Evolutionary conservation across 2,113 vertebrate species (phyloP).

Genomic region (Pygoscelis antarcticus): DNA sequence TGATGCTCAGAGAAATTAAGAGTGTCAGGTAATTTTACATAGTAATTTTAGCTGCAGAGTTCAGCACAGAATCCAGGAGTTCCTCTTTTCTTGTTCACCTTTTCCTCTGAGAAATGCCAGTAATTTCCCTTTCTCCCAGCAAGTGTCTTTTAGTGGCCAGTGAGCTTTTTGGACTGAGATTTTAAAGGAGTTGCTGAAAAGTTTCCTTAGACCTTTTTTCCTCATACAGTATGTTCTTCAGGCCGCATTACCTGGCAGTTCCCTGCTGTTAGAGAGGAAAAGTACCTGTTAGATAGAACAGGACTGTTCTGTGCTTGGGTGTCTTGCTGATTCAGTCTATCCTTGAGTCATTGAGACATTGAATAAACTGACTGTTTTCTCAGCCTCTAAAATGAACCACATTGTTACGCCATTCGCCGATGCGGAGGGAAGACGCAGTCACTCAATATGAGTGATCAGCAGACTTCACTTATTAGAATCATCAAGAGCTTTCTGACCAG

Average conservation of each 20-base stretch:
- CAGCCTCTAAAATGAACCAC: neutral
- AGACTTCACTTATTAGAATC: no score
- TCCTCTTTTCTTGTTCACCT: neutral
- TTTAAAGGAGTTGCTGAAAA: neutral
- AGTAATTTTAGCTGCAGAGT: neutral
- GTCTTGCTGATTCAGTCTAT: neutral
- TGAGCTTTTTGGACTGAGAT: neutral
- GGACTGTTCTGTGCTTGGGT: neutral
- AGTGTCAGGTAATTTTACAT: neutral
- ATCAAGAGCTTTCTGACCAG: no score
- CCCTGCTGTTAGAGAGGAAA: neutral
- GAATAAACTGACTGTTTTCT: neutral
- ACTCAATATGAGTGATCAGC: no score
- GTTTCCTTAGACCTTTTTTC: neutral
- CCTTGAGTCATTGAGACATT: neutral
- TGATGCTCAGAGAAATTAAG: neutral
- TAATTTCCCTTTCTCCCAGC: neutral
- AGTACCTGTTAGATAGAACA: neutral
- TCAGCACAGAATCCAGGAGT: neutral
- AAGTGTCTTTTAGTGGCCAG: neutral
- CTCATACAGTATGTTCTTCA: neutral
- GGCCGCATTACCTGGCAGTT: neutral
- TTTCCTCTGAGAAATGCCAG: neutral
- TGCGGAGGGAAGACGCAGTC: no score
- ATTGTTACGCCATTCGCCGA: no score